Percentiles rank a stretch among this genome's conserved stretches.
These are phyloP conservation scores for Tinea pellionella DNA, from an alignment of 2,888 invertebrate species.

Conservation along the genomic window DNA sequence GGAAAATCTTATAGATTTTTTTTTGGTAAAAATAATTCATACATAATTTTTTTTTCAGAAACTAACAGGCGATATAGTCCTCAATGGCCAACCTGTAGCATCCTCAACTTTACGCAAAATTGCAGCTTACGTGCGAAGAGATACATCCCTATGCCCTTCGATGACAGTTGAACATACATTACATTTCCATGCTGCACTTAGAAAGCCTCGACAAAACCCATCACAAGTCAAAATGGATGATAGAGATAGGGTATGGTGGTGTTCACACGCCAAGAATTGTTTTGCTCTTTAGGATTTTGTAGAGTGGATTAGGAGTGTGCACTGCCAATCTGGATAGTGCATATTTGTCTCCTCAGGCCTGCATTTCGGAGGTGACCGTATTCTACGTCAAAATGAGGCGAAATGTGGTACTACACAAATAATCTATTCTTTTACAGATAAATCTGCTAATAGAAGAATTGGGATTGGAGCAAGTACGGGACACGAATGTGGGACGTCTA, in stretches of 20 bases:
- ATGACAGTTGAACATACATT: conserved; percentile 93
- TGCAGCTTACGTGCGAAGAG: conserved; percentile 80
- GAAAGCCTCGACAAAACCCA: conserved; percentile 71
- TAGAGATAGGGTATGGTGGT: conserved; percentile 73
- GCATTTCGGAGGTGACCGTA: too few relatives aligned
- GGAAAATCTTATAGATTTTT: too few relatives aligned
- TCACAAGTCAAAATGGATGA: conserved; percentile 76
- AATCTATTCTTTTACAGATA: conserved; percentile 77
- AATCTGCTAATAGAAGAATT: conserved; percentile 91
- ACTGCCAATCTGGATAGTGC: too few relatives aligned
- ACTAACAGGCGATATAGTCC: conserved; percentile 80
- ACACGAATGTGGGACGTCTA: conserved; percentile 85
- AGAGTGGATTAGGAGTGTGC: too few relatives aligned
- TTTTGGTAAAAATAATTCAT: not conserved
- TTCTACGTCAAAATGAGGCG: too few relatives aligned
- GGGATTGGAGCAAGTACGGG: conserved; percentile 88
- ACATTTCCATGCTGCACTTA: conserved; percentile 82
- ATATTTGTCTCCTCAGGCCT: too few relatives aligned
- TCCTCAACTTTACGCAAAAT: conserved; percentile 76
- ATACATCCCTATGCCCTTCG: conserved; percentile 82
- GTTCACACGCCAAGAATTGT: not conserved
- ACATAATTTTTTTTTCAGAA: conserved; percentile 40
- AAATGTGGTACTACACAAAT: too few relatives aligned
- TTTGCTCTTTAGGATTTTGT: not conserved
- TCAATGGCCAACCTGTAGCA: conserved; percentile 88